phyloP scores from a whole-genome alignment of 2,888 invertebrate species.

The Drosophila meridiana region DNA sequence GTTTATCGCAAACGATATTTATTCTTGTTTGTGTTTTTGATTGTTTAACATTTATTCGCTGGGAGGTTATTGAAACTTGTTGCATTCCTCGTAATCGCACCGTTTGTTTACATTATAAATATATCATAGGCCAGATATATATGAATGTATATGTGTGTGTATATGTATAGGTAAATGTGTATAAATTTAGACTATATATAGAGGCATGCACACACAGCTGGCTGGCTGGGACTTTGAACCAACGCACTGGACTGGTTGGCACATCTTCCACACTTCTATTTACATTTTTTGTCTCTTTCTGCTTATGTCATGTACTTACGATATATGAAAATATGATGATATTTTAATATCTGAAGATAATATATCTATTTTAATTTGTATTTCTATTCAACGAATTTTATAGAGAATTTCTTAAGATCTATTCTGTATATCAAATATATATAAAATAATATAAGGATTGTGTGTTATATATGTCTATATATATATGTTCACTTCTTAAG shows the following conservation, averaged over 20 bases:
- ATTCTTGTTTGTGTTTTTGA: slow-evolving; percentile 1
- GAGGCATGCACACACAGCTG: slow-evolving; percentile 11
- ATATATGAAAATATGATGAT: not conserved
- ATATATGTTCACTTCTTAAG: not conserved
- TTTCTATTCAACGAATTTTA: too few species aligned
- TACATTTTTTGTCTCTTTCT: slow-evolving; percentile 8
- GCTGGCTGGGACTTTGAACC: slow-evolving; percentile 54
- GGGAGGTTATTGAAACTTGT: slow-evolving; percentile 78
- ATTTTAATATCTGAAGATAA: not conserved
- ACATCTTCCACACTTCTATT: not conserved
- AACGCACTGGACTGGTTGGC: slow-evolving; percentile 44
- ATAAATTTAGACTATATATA: slow-evolving; percentile 37
- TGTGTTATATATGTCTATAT: too few species aligned
- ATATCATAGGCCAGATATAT: slow-evolving; percentile 50
- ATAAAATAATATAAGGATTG: too few species aligned
- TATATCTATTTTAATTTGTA: too few species aligned
- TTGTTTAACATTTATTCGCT: slow-evolving; percentile 34
- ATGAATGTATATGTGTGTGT: slow-evolving; percentile 16
- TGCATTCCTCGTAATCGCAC: slow-evolving; percentile 48
- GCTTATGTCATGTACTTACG: slow-evolving; percentile 17
- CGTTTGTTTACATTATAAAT: slow-evolving; percentile 67
- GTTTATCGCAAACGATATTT: slow-evolving; percentile 50
- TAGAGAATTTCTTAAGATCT: not conserved
- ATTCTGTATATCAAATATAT: too few species aligned
- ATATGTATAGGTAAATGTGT: slow-evolving; percentile 10